phyloP scores from a whole-genome alignment of 2,888 invertebrate species.

The Itoplectis maculator region DNA sequence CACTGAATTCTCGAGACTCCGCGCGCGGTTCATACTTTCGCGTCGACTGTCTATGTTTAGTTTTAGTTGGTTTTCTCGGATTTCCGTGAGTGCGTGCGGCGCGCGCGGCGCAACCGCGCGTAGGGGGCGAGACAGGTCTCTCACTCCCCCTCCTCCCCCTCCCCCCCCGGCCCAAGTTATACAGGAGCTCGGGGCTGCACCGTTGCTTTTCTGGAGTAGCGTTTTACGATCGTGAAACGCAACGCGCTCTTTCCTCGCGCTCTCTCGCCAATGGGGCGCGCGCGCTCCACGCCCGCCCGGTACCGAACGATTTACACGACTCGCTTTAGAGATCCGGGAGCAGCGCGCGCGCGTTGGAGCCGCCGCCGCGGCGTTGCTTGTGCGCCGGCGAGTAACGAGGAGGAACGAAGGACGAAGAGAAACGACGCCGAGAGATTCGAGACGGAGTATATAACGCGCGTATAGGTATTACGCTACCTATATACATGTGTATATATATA shows the following conservation, averaged over 20 bases:
- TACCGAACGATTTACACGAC: conserved; percentile 58
- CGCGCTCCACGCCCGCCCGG: not conserved
- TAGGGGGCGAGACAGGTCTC: conserved; percentile 59
- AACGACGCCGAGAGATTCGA: conserved; percentile 52
- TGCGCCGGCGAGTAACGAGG: conserved; percentile 43
- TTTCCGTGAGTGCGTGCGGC: conserved; percentile 71
- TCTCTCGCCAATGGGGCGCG: conserved; percentile 32
- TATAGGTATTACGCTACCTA: not conserved
- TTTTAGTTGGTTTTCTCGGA: conserved; percentile 77
- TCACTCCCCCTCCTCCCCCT: not conserved
- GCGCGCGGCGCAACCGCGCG: conserved; percentile 33
- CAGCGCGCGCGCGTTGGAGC: conserved; percentile 44
- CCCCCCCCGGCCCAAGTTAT: conserved; percentile 22
- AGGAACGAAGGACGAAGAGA: conserved; percentile 60
- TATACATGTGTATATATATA: no score
- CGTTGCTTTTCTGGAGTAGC: conserved; percentile 42
- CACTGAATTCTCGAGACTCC: conserved; percentile 26
- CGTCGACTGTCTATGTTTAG: conserved; percentile 75
- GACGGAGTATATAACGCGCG: conserved; percentile 19
- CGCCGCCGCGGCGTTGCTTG: not conserved
- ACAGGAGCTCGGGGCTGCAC: not conserved
- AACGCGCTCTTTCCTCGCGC: conserved; percentile 26
- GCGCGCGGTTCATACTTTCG: not conserved
- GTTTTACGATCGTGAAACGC: conserved; percentile 67
- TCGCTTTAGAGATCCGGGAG: conserved; percentile 47